Evolutionary conservation across 2,888 invertebrate genomes (phyloP).

Genomic region (Tiphia femorata): DNA sequence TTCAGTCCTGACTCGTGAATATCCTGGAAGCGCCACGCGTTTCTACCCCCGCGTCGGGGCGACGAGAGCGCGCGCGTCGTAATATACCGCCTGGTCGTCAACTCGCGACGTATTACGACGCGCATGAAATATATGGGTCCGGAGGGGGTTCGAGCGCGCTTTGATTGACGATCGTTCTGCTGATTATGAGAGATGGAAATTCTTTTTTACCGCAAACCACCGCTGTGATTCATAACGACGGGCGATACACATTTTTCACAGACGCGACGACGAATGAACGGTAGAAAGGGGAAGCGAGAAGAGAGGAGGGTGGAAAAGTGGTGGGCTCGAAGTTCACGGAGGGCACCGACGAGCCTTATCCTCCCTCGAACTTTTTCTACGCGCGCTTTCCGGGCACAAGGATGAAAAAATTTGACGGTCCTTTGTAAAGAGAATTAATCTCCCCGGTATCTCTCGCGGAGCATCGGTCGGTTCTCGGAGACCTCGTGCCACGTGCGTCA

Average conservation of each 20-base stretch:
- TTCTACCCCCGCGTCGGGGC: too few species aligned
- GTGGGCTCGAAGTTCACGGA: too few species aligned
- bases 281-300: neutral
- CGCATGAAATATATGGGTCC: slow-evolving; percentile 14
- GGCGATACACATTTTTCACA: slow-evolving; percentile 2
- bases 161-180: slow-evolving; percentile 21
- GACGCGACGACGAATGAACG: neutral
- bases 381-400: too few species aligned
- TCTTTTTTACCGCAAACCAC: neutral
- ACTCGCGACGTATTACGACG: slow-evolving; percentile 24
- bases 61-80: too few species aligned
- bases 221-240: slow-evolving; percentile 5
- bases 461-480: too few species aligned
- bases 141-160: slow-evolving; percentile 1
- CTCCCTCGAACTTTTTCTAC: too few species aligned
- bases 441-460: too few species aligned
- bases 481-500: too few species aligned
- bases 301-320: neutral
- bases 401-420: too few species aligned
- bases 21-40: too few species aligned
- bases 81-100: slow-evolving; percentile 13
- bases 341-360: too few species aligned
- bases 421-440: too few species aligned
- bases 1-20: neutral
- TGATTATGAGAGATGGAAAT: slow-evolving; percentile 9